A percentile compares a stretch with the other conserved stretches of the same genome.
phyloP scores from a whole-genome alignment of 2,888 invertebrate genomes.

The Zelleria hepariella region DNA sequence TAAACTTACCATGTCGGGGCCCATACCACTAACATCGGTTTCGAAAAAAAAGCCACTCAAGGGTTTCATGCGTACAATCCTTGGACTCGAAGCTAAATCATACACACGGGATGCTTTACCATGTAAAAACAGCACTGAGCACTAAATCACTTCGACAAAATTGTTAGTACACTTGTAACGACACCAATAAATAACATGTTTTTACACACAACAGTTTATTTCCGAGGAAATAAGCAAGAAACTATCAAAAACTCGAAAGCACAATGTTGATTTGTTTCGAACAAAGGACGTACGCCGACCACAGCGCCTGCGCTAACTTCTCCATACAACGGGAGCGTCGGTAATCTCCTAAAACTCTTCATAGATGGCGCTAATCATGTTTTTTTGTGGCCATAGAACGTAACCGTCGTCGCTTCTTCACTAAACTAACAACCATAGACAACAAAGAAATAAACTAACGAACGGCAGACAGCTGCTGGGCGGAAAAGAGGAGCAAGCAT shows the following conservation, averaged over 20 bases:
- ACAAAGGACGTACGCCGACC: constrained; percentile 70
- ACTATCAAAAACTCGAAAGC: constrained; percentile 48
- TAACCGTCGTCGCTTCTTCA: too few relatives aligned
- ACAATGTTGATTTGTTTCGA: constrained; percentile 71
- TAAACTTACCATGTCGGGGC: constrained; percentile 83
- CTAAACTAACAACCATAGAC: neutral
- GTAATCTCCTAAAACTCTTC: constrained; percentile 26
- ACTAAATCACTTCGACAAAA: neutral
- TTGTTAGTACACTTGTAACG: neutral
- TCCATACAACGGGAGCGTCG: constrained; percentile 49
- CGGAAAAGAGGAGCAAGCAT: neutral
- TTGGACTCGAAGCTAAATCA: constrained; percentile 51
- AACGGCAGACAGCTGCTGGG: neutral
- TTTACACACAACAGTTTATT: neutral
- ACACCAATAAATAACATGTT: neutral
- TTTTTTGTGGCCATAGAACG: constrained; percentile 18
- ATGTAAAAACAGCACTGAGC: constrained; percentile 2
- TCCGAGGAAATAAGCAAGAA: constrained; percentile 17
- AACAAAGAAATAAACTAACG: neutral
- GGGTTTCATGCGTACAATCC: constrained; percentile 76
- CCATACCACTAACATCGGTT: constrained; percentile 84
- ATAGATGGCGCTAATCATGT: constrained; percentile 51
- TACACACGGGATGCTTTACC: constrained; percentile 46
- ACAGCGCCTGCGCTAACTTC: constrained; percentile 67
- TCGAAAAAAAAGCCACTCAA: constrained; percentile 78